phyloP scores from a whole-genome alignment of 2,797 vertebrate species.

The Parotocinclus haroldoi region DNA sequence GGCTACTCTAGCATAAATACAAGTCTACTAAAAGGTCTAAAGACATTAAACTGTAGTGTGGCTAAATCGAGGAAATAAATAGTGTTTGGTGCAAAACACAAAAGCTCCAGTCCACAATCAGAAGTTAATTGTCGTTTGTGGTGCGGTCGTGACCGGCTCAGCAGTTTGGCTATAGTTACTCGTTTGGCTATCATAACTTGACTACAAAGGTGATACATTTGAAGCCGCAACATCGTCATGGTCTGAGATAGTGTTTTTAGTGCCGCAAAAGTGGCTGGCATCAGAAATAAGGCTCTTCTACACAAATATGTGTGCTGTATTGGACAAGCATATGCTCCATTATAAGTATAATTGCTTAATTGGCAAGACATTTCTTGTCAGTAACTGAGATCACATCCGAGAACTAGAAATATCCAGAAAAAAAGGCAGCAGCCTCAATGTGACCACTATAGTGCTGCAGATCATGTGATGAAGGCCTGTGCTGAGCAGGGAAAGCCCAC shows the following conservation, averaged over 20 bases:
- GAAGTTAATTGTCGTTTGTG: constrained; percentile 18
- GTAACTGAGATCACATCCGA: constrained; percentile 7
- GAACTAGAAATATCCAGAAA: constrained; percentile 5
- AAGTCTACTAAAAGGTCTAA: constrained; percentile 28
- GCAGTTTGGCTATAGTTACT: neutral
- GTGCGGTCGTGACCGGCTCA: neutral
- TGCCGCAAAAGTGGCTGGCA: no score
- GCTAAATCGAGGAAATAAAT: constrained; percentile 26
- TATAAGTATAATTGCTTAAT: neutral
- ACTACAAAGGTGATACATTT: no score
- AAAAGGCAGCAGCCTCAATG: constrained; percentile 13
- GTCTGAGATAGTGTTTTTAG: no score
- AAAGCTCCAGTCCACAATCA: constrained; percentile 34
- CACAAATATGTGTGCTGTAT: no score
- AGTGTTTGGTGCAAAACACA: constrained; percentile 47
- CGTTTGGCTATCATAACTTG: neutral
- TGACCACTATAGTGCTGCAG: constrained; percentile 24
- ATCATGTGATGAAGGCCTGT: constrained; percentile 28
- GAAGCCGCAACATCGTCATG: no score
- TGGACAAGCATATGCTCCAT: no score
- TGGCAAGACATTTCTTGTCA: neutral
- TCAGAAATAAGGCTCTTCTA: no score
- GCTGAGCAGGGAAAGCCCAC: constrained; percentile 33
- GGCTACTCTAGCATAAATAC: constrained; percentile 50
- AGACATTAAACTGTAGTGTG: constrained; percentile 48